Base-by-base conservation (phyloP, 2,113 vertebrate species). In the Zapus hudsonius region DNA sequence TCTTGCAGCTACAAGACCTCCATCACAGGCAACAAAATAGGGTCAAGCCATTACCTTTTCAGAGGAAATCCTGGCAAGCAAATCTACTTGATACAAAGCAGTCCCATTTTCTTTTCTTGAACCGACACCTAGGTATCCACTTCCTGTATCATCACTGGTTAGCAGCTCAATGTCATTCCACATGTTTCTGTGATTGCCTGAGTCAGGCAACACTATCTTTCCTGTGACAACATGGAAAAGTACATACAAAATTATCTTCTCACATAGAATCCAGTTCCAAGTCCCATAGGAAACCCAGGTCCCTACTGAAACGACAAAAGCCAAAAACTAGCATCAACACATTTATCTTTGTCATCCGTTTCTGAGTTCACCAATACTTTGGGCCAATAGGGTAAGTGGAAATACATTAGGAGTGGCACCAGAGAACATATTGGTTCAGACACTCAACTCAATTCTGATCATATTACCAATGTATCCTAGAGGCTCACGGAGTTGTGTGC, bases 121-220 rank as follows among this genome's bases (percentile, higher is more conserved):
- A 33, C 98, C 98, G 36, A 98, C 94, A 8, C 96, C 97, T 9
- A 99, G 92, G 27, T 97, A 98, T 76, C 97, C 97, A 0, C 96
- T 98, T 92, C 97, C 98, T 0, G 99, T 99, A 81, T 99, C 99
- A 55, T 99, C 99, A 44, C 95, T 99, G n/a, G 97, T 94, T 42
- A 99, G 96, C 66, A 99, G 97, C 25, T 99, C 99, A 25, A 99
- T 96, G 2, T 99, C 98, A 64, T 97, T 98, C 99, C 99, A 99
- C 99, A 98, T 99, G 38, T 91, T 97, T 91, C 67, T 29, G 44
- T 42, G 59, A 67, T 10, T 91, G 40, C 84, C 84, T 91, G 36
- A 31, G 3, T 3, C 52, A 44, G 1, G 0, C 85, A 0, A 78
- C 85, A 92, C 86, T 79, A 33, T 27, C 27, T 87, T 78, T n/a